Evolutionary conservation across 2,113 vertebrate species (phyloP).

Genomic region (Callaeas wilsoni): DNA sequence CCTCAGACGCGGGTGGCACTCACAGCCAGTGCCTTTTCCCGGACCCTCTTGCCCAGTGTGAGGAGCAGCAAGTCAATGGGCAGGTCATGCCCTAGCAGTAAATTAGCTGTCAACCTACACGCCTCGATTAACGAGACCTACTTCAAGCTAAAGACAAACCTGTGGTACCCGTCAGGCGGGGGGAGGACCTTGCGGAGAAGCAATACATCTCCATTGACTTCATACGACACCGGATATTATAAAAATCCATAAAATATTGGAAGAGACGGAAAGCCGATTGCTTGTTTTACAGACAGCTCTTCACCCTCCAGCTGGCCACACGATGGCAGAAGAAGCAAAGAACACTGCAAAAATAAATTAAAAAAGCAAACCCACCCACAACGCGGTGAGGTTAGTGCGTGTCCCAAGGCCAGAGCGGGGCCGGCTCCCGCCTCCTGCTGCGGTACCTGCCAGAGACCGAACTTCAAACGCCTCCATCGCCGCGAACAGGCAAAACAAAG

Average conservation of each 20-base stretch:
- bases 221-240: fast-evolving
- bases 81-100: not conserved
- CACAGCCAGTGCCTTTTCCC: fast-evolving
- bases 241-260: fast-evolving
- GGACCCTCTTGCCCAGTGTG: fast-evolving
- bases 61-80: not conserved
- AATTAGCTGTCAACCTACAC: fast-evolving
- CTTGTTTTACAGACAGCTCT: fast-evolving
- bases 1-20: fast-evolving
- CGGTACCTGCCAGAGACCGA: not conserved
- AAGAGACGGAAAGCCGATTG: fast-evolving
- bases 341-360: fast-evolving
- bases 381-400: fast-evolving
- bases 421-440: not conserved
- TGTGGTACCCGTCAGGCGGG: not conserved
- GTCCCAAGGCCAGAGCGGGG: too few relatives aligned
- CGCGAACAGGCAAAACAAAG: not conserved
- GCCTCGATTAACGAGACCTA: not conserved
- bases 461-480: not conserved
- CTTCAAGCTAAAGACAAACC: not conserved
- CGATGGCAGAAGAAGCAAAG: slow-evolving; percentile 46
- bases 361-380: fast-evolving
- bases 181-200: not conserved
- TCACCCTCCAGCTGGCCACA: not conserved
- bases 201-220: not conserved